phyloP scores from a whole-genome alignment of 2,888 invertebrate genomes.

The Mesochorus sp. region DNA sequence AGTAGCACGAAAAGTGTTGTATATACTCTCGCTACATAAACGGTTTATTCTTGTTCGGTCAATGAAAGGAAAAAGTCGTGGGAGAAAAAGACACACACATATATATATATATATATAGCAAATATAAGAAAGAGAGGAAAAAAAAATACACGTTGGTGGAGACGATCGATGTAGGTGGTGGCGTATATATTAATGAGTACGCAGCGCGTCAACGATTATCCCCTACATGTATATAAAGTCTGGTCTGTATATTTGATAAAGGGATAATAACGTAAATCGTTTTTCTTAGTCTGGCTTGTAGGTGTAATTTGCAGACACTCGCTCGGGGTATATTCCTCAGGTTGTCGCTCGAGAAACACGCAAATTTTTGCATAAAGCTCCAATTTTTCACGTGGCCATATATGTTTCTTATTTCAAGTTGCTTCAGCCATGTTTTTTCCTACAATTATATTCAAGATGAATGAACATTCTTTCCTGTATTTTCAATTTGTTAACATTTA shows the following conservation, averaged over 20 bases:
- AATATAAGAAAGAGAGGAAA: background rate
- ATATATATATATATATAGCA: too few relatives aligned
- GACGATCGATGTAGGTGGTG: slow-evolving; percentile 41
- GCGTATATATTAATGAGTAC: slow-evolving; percentile 39
- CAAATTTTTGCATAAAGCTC: slow-evolving; percentile 24
- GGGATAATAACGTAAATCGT: slow-evolving; percentile 11
- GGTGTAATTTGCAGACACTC: slow-evolving; percentile 16
- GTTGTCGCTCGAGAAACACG: slow-evolving; percentile 50
- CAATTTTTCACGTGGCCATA: background rate
- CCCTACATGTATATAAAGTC: background rate
- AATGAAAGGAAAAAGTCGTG: slow-evolving; percentile 13
- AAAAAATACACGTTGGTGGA: slow-evolving; percentile 11
- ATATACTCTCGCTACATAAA: background rate
- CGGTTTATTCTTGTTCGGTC: background rate
- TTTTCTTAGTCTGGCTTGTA: slow-evolving; percentile 3
- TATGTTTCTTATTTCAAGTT: background rate
- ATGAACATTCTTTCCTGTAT: too few relatives aligned
- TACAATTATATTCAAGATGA: too few relatives aligned
- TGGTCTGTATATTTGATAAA: slow-evolving; percentile 44
- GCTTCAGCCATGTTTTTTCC: background rate
- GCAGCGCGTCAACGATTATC: slow-evolving; percentile 36
- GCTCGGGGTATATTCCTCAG: slow-evolving; percentile 34
- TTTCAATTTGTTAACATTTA: too few relatives aligned
- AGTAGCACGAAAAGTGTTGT: slow-evolving; percentile 21
- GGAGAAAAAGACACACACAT: background rate